Conservation (phyloP, 2,113 vertebrate species). For the Dunckerocampus dactyliophorus region DNA sequence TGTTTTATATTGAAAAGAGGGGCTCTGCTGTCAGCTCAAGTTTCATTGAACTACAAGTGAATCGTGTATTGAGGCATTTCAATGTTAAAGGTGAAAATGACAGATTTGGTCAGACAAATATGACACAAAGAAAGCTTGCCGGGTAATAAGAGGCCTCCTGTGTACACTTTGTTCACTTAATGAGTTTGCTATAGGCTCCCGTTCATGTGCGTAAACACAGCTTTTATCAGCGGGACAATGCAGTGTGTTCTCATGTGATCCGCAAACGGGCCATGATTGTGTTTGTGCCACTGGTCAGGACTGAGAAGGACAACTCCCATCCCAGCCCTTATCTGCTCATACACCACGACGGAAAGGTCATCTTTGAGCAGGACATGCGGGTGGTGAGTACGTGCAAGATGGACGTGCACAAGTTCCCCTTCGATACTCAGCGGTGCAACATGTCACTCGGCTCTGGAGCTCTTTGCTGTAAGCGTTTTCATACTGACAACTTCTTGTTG, state of each 20-base stretch:
- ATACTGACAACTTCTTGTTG: neutral
- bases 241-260: no score
- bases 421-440: constrained; percentile 64
- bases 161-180: neutral
- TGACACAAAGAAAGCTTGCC: no score
- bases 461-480: constrained; percentile 36
- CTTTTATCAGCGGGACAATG: neutral
- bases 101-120: no score
- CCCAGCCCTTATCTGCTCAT: constrained; percentile 32
- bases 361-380: constrained; percentile 37
- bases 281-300: constrained; percentile 31
- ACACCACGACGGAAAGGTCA: constrained; percentile 22
- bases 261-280: constrained; percentile 5
- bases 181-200: neutral
- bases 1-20: no score
- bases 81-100: no score
- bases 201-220: neutral
- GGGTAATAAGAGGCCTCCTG: neutral
- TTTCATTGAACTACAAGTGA: no score
- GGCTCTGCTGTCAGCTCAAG: no score
- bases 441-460: constrained; percentile 45
- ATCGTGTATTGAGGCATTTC: no score
- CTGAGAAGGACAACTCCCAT: constrained; percentile 45
- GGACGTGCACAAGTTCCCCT: constrained; percentile 69
- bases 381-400: constrained; percentile 62